These are phyloP conservation scores for Carlito syrichta DNA, from an alignment of 2,113 vertebrate species.

Conservation along the genomic window DNA sequence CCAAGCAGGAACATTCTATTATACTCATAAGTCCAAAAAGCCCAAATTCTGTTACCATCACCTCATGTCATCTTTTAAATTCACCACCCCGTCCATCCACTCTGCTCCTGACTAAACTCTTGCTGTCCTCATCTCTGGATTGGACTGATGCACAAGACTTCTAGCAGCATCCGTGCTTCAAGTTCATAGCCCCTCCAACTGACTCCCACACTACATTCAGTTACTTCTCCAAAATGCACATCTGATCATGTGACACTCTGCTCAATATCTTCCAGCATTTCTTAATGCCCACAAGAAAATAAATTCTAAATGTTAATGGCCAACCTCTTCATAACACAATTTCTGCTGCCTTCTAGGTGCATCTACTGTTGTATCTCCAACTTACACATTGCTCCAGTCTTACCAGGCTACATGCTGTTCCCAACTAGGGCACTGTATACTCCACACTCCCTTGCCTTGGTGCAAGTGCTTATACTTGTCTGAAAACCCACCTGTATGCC, in stretches of 20 bases:
- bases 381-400: not conserved
- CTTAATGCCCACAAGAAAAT: not conserved
- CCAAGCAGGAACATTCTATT: not conserved
- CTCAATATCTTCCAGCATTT: not conserved
- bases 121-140: not conserved
- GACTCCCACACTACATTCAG: too few relatives aligned
- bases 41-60: not conserved
- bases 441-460: not conserved
- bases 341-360: not conserved
- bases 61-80: not conserved
- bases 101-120: not conserved
- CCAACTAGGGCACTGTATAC: not conserved
- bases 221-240: not conserved
- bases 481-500: not conserved
- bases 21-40: not conserved
- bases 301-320: not conserved
- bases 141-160: not conserved
- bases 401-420: too few relatives aligned
- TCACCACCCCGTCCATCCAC: not conserved
- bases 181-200: fast-evolving
- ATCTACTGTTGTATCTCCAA: not conserved
- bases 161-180: not conserved
- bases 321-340: not conserved
- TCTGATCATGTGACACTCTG: not conserved
- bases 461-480: not conserved